Evolutionary conservation across 1,140 invertebrate species (phyloP).

Genomic region (Magallana ariakensis): DNA sequence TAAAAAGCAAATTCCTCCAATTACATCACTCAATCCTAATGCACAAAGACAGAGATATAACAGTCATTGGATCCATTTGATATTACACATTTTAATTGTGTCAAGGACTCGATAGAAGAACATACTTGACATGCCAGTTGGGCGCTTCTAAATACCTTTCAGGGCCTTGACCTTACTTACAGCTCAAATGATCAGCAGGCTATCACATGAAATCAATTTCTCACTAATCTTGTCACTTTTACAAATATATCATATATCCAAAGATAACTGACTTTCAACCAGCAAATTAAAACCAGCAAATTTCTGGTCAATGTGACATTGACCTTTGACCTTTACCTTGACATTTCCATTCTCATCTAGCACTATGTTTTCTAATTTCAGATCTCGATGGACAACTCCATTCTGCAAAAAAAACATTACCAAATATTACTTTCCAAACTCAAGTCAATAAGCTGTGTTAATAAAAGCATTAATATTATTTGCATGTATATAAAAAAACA

Average conservation of each 20-base stretch:
- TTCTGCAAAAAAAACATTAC: conserved; percentile 82
- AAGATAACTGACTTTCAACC: too few relatives aligned
- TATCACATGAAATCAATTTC: neutral
- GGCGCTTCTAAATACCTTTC: neutral
- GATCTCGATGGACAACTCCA: conserved; percentile 90
- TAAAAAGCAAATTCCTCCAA: neutral
- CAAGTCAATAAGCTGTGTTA: too few relatives aligned
- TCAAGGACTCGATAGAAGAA: neutral
- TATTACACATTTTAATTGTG: conserved; percentile 12
- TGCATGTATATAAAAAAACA: too few relatives aligned
- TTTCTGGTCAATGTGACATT: neutral
- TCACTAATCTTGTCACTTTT: neutral
- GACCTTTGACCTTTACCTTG: conserved; percentile 84
- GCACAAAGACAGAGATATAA: neutral
- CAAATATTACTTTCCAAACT: too few relatives aligned
- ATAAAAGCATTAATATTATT: too few relatives aligned
- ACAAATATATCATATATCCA: too few relatives aligned
- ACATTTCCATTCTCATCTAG: conserved; percentile 97
- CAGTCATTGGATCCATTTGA: neutral
- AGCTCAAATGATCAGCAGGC: neutral
- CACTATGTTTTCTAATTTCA: conserved; percentile 99
- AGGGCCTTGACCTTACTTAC: neutral
- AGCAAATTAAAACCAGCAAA: too few relatives aligned
- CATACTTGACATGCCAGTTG: neutral
- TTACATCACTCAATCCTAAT: neutral